A percentile compares a stretch with the other conserved stretches of the same genome.
Evolutionary conservation across 2,113 vertebrate species (phyloP).

Genomic region (Campylorhamphus procurvoides): DNA sequence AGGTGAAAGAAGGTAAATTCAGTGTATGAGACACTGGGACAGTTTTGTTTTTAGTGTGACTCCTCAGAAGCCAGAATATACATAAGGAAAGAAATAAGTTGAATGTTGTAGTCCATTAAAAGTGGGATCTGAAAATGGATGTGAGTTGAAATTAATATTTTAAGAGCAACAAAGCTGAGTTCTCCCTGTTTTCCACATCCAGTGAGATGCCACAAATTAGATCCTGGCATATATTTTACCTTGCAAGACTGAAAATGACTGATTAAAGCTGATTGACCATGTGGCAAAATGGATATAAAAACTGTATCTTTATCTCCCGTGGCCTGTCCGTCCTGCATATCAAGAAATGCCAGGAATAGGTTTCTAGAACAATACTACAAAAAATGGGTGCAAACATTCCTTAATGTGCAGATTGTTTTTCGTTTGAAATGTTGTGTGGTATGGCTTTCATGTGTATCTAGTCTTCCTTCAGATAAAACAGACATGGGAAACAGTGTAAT

Average conservation of each 20-base stretch:
- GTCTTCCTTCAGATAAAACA: neutral
- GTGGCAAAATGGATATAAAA: neutral
- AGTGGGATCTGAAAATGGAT: neutral
- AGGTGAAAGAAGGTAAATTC: neutral
- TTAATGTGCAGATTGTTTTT: neutral
- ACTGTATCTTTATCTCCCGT: neutral
- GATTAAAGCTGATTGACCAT: neutral
- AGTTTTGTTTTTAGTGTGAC: neutral
- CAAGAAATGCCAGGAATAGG: neutral
- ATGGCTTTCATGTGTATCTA: neutral
- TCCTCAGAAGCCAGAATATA: neutral
- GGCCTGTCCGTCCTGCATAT: neutral
- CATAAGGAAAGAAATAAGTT: neutral
- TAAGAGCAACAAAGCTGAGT: neutral
- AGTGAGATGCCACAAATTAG: neutral
- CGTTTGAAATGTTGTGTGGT: neutral
- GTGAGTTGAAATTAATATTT: neutral
- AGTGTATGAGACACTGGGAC: neutral
- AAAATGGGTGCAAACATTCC: neutral
- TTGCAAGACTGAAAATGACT: neutral
- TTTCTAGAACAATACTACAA: neutral
- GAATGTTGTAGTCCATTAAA: neutral
- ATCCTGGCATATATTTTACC: neutral
- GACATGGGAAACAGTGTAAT: neutral
- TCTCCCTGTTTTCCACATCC: neutral